These are phyloP conservation scores for Buceros bicornis DNA, from an alignment of 2,797 vertebrate species.

Conservation along the genomic window DNA sequence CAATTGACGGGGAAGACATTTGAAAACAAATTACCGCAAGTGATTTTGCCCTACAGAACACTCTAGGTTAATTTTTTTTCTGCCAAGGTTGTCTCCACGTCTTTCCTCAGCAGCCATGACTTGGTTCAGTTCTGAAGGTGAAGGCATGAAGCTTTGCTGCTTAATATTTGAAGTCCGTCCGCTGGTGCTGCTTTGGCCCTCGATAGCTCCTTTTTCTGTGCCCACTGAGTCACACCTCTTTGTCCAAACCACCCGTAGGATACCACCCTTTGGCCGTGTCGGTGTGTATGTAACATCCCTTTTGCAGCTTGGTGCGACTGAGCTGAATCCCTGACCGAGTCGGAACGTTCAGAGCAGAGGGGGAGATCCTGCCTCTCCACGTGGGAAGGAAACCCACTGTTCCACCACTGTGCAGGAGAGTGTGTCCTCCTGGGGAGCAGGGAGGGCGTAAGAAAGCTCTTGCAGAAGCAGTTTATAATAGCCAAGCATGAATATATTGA, in stretches of 20 bases:
- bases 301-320: neutral
- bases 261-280: neutral
- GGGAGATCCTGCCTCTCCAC: neutral
- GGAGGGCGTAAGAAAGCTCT: neutral
- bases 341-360: neutral
- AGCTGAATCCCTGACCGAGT: neutral
- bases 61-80: neutral
- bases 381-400: neutral
- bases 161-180: neutral
- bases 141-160: neutral
- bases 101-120: neutral
- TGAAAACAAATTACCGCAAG: neutral
- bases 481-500: neutral
- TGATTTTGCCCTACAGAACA: neutral
- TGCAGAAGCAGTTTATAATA: neutral
- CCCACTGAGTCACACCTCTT: neutral
- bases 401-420: neutral
- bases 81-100: neutral
- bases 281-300: neutral
- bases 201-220: neutral
- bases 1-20: neutral
- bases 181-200: neutral
- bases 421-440: neutral
- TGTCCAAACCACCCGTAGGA: too few relatives aligned
- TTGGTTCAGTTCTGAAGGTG: neutral